Percentiles rank a stretch among this genome's conserved stretches.
Evolutionary conservation across 2,888 invertebrate genomes (phyloP).

Genomic region (Eulithis testata): DNA sequence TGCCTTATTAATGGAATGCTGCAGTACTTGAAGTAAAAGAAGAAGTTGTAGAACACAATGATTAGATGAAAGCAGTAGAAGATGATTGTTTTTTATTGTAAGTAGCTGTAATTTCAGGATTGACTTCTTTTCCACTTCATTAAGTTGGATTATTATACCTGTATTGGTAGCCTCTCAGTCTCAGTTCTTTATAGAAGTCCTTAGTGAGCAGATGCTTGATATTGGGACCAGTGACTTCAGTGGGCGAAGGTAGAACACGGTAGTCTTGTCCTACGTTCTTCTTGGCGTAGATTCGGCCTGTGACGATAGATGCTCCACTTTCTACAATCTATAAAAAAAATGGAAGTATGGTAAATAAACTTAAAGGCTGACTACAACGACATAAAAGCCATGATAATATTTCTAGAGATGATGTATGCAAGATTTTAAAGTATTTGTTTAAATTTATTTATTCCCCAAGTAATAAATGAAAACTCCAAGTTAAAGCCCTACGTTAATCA

Average conservation of each 20-base stretch:
- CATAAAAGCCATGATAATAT: no score
- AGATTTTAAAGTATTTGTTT: no score
- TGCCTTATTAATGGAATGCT: no score
- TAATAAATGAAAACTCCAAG: no score
- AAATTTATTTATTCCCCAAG: no score
- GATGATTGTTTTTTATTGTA: no score
- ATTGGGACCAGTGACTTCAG: slow-evolving; percentile 68
- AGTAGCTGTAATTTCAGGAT: no score
- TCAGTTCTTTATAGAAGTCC: slow-evolving; percentile 89
- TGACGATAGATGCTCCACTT: slow-evolving; percentile 88
- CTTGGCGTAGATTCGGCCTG: slow-evolving; percentile 87
- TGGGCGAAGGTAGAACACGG: slow-evolving; percentile 72
- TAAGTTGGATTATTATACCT: slow-evolving; percentile 58
- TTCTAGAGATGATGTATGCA: no score
- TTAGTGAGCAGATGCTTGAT: slow-evolving; percentile 82
- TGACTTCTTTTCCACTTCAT: no score
- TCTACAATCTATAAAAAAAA: slow-evolving; percentile 83
- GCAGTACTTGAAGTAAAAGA: no score
- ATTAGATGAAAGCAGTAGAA: neutral
- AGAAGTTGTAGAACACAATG: slow-evolving; percentile 56
- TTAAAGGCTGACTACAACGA: no score
- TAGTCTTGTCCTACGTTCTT: slow-evolving; percentile 83
- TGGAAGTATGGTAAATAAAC: neutral
- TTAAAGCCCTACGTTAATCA: no score
- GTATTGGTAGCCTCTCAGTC: slow-evolving; percentile 89